Percentiles rank a stretch among this genome's conserved stretches.
These are phyloP conservation scores for Xiphophorus couchianus DNA, from an alignment of 2,113 vertebrate genomes.

Conservation along the genomic window DNA sequence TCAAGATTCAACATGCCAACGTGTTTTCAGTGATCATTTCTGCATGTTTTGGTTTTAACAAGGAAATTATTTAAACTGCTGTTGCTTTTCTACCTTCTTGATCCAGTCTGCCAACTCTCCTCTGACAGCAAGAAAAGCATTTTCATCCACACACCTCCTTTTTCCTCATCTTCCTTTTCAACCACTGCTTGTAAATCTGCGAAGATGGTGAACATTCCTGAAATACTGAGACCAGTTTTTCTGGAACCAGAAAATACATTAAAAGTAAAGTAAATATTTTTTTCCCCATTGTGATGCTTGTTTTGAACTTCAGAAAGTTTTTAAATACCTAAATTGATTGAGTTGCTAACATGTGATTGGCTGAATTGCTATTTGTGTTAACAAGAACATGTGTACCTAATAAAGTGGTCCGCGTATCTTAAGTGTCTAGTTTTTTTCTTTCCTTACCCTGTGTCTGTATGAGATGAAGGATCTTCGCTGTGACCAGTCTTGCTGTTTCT, in stretches of 20 bases:
- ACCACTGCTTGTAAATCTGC: too few relatives aligned
- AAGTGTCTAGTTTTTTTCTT: neutral
- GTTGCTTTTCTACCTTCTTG: too few relatives aligned
- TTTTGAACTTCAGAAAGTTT: neutral
- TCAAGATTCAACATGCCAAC: neutral
- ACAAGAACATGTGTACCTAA: neutral
- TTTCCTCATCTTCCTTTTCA: too few relatives aligned
- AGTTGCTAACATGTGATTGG: neutral
- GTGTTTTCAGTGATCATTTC: neutral
- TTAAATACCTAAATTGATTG: neutral
- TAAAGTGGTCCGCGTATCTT: neutral
- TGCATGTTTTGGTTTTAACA: neutral
- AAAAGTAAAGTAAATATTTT: too few relatives aligned
- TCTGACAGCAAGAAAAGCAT: too few relatives aligned
- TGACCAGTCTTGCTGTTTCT: constrained; percentile 87
- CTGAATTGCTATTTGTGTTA: neutral
- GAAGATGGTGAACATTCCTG: too few relatives aligned
- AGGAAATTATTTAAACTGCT: too few relatives aligned
- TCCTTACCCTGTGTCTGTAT: constrained; percentile 93
- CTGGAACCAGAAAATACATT: too few relatives aligned
- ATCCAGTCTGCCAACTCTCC: too few relatives aligned
- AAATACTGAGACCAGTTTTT: too few relatives aligned
- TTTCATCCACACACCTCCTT: too few relatives aligned
- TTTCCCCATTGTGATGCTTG: too few relatives aligned
- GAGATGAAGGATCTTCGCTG: constrained; percentile 94